Percentiles rank a stretch among this genome's conserved stretches.
phyloP scores from a whole-genome alignment of 2,113 vertebrate genomes.

The Neotoma lepida region DNA sequence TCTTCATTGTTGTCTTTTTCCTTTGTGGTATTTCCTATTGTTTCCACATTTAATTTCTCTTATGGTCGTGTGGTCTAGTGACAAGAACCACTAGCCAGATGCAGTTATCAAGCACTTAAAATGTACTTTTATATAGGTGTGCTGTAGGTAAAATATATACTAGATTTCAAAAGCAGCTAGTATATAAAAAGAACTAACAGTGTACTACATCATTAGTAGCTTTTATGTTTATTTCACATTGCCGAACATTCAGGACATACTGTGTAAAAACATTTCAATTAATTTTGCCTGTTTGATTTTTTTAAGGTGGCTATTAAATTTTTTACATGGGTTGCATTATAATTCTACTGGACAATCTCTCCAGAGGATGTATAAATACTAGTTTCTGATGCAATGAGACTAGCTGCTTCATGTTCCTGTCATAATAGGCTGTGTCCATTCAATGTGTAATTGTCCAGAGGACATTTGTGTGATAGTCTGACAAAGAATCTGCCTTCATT shows the following conservation, averaged over 20 bases:
- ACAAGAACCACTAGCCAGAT: background rate
- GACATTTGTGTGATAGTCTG: background rate
- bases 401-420: background rate
- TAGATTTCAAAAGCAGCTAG: slow-evolving; percentile 27
- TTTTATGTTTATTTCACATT: background rate
- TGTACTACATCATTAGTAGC: background rate
- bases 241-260: background rate
- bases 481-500: background rate
- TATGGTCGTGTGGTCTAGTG: background rate
- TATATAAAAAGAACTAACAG: background rate
- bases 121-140: background rate
- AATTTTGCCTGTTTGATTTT: background rate
- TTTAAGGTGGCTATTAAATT: slow-evolving; percentile 31
- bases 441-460: background rate
- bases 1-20: background rate
- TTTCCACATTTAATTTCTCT: slow-evolving; percentile 40
- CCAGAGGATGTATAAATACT: background rate
- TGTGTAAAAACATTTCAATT: background rate
- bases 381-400: background rate
- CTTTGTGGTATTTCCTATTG: background rate
- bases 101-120: background rate
- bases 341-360: background rate
- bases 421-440: background rate
- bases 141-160: background rate
- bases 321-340: background rate